Evolutionary conservation across 2,888 invertebrate genomes (phyloP), one percentile per base, ranked within the genome.

Genomic region (Embidobia sp.): DNA sequence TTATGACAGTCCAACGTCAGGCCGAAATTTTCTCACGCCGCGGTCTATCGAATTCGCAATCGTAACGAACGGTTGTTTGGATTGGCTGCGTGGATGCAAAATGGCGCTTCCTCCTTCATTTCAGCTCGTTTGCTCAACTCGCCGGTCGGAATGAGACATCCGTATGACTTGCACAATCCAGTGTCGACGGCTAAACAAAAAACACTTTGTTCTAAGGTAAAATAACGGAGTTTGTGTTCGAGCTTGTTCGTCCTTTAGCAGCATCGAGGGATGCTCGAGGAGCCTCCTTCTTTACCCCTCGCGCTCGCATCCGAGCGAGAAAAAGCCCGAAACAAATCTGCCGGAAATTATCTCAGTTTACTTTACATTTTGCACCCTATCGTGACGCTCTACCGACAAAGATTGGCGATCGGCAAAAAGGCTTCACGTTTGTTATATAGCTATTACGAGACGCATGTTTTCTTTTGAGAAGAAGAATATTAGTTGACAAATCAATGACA

Each of bases 261-360:
- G n/a, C n/a, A n/a, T n/a, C n/a, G n/a, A n/a, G n/a, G n/a, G n/a
- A n/a, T n/a, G n/a, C n/a, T n/a, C n/a, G n/a, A n/a, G n/a, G n/a
- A n/a, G n/a, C n/a, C n/a, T n/a, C n/a, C n/a, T n/a, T n/a, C n/a
- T n/a, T n/a, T 13, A 8, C 48, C 26, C 31, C 16, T 26, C 51
- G n/a, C n/a, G n/a, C n/a, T n/a, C n/a, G n/a, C n/a, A n/a, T 49
- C 48, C 67, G 35, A 55, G 26, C 35, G 49, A 70, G 82, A 87
- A 87, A 86, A 88, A 85, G 82, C 83, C 83, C 79, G 80, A 66
- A 85, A 59, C 70, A 85, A 88, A 89, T 88, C 83, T 75, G 79
- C 86, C 87, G 87, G 88, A 88, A 88, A 89, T 89, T 87, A 85
- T 88, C 85, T 84, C 77, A 79, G 80, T 79, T 69, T 76, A 66